phyloP scores from a whole-genome alignment of 2,113 vertebrate species.

The human (Homo sapiens) region GRCh38 chr1:103948501-103949000 shows the following conservation, averaged over 20 bases:
- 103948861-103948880: conserved; percentile 51
- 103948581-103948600: conserved; percentile 4
- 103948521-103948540: background rate
- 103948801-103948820: conserved; percentile 27
- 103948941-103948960: conserved; percentile 44
- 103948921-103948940: conserved; percentile 42
- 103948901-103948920: conserved; percentile 74
- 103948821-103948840: conserved; percentile 39
- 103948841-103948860: background rate
- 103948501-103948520: background rate
- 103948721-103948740: conserved; percentile 64
- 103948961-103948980: conserved; percentile 59
- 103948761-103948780: conserved; percentile 81
- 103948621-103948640: conserved; percentile 29
- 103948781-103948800: conserved; percentile 72
- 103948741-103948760: background rate
- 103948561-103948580: background rate
- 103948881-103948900: conserved; percentile 71
- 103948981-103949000: conserved; percentile 41
- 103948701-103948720: conserved; percentile 88
- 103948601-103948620: background rate
- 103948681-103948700: conserved; percentile 71
- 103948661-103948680: conserved; percentile 22
- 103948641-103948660: background rate
- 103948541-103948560: background rate